Base-by-base conservation (phyloP, 2,888 invertebrate genomes). In the Ypsolopha sequella region DNA sequence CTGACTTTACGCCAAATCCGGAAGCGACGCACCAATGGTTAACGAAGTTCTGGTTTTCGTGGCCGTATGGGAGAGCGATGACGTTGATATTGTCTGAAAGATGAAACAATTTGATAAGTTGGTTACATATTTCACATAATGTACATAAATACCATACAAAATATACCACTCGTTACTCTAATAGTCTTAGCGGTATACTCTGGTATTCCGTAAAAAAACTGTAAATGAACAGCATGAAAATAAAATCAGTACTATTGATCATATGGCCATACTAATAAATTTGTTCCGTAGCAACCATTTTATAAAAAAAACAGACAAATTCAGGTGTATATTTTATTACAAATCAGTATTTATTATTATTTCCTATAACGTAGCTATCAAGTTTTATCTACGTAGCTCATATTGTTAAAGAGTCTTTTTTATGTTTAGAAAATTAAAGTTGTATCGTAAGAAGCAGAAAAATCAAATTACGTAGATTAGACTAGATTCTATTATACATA, bases 1-100 rank as follows among this genome's bases (percentile, higher is more conserved):
- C 50, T 33, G 47, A 43, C 9, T 47, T 52, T 35, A 43, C 43
- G 10, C 54, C 54, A 14, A 52, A 54, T 36, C 54, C 54, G 14
- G 54, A 52, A 6, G 54, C 54, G 33, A 46, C 24, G n/a, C 49
- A 52, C 44, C 44, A 49, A 3, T 39, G 13, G 11, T 50, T 50
- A 6, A 39, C 52, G 48, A 50, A 54, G 44, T 45, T 47, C n/a
- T 49, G 14, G 46, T 34, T 50, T 9, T 6, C 10, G 14, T 8
- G 13, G 10, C 39, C 33, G 14, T 36, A 41, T n/a, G 53, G 48
- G 6, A 48, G 49, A 41, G 53, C 39, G 4, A 53, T 51, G 34
- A 6, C 9, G 13, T 39, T 43, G 41, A 53, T 51, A 36, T 43
- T 51, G 38, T 51, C 53, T 53, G 47, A 8, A 53, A 50, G 24